Percentiles rank a stretch among this genome's conserved stretches.
These are phyloP conservation scores for Drosophila kohkoa DNA, from an alignment of 1,140 invertebrate genomes.

Conservation along the genomic window DNA sequence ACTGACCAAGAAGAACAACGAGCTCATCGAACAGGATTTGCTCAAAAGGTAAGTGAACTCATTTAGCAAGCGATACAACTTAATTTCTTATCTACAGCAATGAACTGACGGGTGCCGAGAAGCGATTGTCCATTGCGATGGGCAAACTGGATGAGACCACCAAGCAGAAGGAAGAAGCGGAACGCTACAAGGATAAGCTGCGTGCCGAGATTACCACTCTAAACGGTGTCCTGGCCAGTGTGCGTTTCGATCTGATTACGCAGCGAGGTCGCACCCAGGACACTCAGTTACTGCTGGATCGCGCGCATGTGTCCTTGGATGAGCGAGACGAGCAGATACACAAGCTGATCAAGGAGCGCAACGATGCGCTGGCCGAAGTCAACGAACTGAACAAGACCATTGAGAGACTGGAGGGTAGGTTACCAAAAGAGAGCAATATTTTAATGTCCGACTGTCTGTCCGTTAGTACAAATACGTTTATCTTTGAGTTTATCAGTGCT, in stretches of 20 bases:
- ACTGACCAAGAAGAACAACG: slow-evolving; percentile 49
- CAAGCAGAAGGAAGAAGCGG: slow-evolving; percentile 28
- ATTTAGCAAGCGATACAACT: no score
- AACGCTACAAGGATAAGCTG: slow-evolving; percentile 20
- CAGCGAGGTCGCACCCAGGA: slow-evolving; percentile 34
- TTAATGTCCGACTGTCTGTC: no score
- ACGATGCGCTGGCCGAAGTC: slow-evolving; percentile 33
- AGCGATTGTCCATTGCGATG: slow-evolving; percentile 14
- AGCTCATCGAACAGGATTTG: slow-evolving; percentile 18
- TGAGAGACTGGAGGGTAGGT: slow-evolving; percentile 58
- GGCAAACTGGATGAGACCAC: slow-evolving; percentile 30
- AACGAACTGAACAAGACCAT: slow-evolving; percentile 43
- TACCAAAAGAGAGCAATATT: no score
- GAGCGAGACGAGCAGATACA: slow-evolving; percentile 26
- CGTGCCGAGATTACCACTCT: slow-evolving; percentile 30
- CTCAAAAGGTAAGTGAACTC: slow-evolving; percentile 20
- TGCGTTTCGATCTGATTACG: slow-evolving; percentile 30
- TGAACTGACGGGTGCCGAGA: slow-evolving; percentile 21
- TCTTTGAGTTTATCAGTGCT: no score
- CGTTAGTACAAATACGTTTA: no score
- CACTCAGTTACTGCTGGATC: slow-evolving; percentile 8
- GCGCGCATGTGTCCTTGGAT: slow-evolving; percentile 21
- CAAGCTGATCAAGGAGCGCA: slow-evolving; percentile 31
- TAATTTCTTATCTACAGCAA: slow-evolving; percentile 21
- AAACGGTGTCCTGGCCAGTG: slow-evolving; percentile 17